Percentiles rank a stretch among this genome's conserved stretches.
phyloP scores from a whole-genome alignment of 1,140 invertebrate genomes.

The Scaptomyza graminum region DNA sequence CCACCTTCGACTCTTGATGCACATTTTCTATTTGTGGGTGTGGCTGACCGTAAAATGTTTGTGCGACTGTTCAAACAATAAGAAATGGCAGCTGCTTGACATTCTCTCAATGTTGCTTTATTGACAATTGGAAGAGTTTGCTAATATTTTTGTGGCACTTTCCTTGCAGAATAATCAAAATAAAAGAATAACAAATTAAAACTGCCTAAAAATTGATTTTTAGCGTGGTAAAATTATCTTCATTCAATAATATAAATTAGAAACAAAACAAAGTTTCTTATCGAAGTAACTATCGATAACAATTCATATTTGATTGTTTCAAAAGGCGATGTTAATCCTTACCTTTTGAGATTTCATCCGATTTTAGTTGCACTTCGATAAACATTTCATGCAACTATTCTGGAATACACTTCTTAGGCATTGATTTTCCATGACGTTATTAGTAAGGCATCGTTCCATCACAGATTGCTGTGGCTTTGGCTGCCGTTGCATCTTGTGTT shows the following conservation, averaged over 20 bases:
- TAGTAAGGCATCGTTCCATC: conserved; percentile 5
- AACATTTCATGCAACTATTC: background rate
- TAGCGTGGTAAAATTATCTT: no score
- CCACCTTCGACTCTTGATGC: conserved; percentile 13
- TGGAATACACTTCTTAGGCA: background rate
- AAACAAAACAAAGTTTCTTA: no score
- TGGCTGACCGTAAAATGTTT: background rate
- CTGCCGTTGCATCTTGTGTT: background rate
- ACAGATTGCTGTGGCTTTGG: conserved; percentile 5
- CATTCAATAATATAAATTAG: no score
- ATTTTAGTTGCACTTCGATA: background rate
- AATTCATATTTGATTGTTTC: no score
- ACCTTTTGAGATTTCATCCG: no score
- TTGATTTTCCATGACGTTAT: conserved; percentile 34
- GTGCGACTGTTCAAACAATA: background rate
- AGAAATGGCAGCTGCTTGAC: conserved; percentile 1
- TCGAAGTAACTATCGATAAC: no score
- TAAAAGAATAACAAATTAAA: no score
- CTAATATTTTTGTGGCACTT: conserved; percentile 9
- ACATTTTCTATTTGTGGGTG: conserved; percentile 6
- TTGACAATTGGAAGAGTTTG: conserved; percentile 22
- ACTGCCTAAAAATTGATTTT: no score
- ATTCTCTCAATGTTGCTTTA: conserved; percentile 3
- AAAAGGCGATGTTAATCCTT: no score
- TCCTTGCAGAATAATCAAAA: no score